Evolutionary conservation across 1,140 invertebrate genomes (phyloP).

Genomic region (Heliothis subflexa): DNA sequence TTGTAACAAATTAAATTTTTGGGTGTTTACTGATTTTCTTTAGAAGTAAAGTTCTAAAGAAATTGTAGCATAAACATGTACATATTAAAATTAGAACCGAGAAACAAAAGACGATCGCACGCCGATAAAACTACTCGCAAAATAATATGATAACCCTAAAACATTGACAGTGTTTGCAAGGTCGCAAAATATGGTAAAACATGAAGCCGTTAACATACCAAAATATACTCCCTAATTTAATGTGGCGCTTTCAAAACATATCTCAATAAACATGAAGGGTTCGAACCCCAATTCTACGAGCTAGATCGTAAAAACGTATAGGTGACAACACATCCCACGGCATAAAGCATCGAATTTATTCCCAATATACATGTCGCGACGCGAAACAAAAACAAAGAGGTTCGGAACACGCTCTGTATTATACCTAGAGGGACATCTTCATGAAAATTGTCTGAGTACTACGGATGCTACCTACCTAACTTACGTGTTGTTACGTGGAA

Average conservation of each 20-base stretch:
- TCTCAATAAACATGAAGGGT: slow-evolving; percentile 54
- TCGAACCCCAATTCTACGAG: slow-evolving; percentile 44
- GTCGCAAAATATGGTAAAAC: slow-evolving; percentile 31
- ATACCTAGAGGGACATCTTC: slow-evolving; percentile 54
- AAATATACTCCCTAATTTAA: slow-evolving; percentile 48
- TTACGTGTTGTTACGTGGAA: slow-evolving; percentile 54
- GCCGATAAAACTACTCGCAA: neutral
- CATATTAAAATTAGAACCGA: neutral
- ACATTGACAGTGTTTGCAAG: slow-evolving; percentile 9
- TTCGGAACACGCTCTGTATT: slow-evolving; percentile 40
- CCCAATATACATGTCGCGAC: slow-evolving; percentile 53
- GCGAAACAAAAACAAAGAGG: slow-evolving; percentile 52
- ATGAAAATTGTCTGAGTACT: slow-evolving; percentile 53
- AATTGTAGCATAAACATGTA: too few relatives aligned
- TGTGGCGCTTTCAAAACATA: slow-evolving; percentile 44
- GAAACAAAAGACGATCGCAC: neutral
- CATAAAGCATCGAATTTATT: slow-evolving; percentile 66
- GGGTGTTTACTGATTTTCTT: slow-evolving; percentile 7
- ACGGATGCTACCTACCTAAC: neutral
- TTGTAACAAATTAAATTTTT: slow-evolving; percentile 26
- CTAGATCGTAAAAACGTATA: slow-evolving; percentile 60
- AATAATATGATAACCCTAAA: slow-evolving; percentile 2
- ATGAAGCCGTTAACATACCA: slow-evolving; percentile 36
- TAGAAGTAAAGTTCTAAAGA: neutral
- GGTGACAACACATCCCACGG: slow-evolving; percentile 57